phyloP scores from a whole-genome alignment of 2,797 vertebrate genomes.

The Setipinna tenuifilis region DNA sequence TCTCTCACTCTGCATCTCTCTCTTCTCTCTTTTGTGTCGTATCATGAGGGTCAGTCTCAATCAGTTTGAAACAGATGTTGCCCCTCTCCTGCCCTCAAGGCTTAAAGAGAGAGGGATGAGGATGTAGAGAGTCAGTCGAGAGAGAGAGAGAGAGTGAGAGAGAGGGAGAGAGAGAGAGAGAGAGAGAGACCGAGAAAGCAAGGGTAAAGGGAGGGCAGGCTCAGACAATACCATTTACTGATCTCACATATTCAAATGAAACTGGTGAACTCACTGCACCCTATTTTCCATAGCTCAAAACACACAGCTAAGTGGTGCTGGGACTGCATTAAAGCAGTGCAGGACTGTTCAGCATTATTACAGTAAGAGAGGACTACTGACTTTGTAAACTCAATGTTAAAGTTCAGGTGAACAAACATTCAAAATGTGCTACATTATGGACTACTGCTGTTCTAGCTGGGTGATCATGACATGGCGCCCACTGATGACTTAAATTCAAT shows the following conservation, averaged over 20 bases:
- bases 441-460: no score
- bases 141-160: constrained; percentile 10
- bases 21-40: constrained; percentile 24
- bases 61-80: constrained; percentile 38
- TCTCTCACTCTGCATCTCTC: neutral
- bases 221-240: neutral
- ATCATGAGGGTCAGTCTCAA: constrained; percentile 23
- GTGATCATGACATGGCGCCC: no score
- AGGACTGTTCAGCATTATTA: neutral
- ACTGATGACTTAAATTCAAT: no score
- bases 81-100: constrained; percentile 31
- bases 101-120: constrained; percentile 10
- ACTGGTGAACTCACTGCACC: neutral
- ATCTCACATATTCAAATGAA: constrained; percentile 2
- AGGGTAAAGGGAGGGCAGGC: neutral
- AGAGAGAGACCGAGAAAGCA: neutral
- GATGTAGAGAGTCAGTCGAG: neutral
- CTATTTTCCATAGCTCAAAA: neutral
- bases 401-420: no score
- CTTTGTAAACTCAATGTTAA: neutral
- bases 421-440: no score
- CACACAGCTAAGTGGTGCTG: neutral
- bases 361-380: no score
- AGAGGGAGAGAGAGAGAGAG: neutral
- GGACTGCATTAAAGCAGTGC: no score